phyloP scores from a whole-genome alignment of 2,797 vertebrate species.

The Sebastes trivittatus region DNA sequence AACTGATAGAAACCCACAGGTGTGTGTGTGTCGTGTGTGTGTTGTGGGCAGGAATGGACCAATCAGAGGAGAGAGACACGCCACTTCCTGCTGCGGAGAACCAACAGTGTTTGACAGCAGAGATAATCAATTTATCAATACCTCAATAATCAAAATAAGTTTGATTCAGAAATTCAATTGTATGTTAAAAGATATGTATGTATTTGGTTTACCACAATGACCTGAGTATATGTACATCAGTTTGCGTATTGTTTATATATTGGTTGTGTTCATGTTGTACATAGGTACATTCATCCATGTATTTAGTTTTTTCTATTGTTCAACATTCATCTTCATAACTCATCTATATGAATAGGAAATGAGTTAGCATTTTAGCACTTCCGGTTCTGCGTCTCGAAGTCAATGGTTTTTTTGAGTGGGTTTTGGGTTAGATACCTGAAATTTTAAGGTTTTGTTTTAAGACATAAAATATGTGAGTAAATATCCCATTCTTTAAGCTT shows the following conservation, averaged over 20 bases:
- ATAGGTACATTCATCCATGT: neutral
- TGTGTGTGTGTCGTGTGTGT: slow-evolving; percentile 72
- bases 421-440: neutral
- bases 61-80: slow-evolving; percentile 70
- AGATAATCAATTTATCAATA: neutral
- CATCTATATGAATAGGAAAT: neutral
- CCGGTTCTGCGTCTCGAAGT: too few species aligned
- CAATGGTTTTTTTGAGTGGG: too few species aligned
- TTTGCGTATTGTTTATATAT: neutral
- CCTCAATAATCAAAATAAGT: neutral
- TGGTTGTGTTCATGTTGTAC: neutral
- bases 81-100: slow-evolving; percentile 35
- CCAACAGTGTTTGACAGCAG: neutral
- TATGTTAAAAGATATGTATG: neutral
- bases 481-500: too few species aligned
- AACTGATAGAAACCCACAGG: slow-evolving; percentile 78
- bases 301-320: neutral
- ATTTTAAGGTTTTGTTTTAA: neutral
- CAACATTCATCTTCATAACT: neutral
- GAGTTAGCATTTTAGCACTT: too few species aligned
- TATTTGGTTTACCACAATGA: neutral
- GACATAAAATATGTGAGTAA: too few species aligned
- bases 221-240: neutral
- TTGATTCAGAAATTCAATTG: neutral
- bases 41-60: slow-evolving; percentile 70